A percentile compares a stretch with the other conserved stretches of the same genome.
phyloP scores from a whole-genome alignment of 2,797 vertebrate species.

The Passerculus sandwichensis region DNA sequence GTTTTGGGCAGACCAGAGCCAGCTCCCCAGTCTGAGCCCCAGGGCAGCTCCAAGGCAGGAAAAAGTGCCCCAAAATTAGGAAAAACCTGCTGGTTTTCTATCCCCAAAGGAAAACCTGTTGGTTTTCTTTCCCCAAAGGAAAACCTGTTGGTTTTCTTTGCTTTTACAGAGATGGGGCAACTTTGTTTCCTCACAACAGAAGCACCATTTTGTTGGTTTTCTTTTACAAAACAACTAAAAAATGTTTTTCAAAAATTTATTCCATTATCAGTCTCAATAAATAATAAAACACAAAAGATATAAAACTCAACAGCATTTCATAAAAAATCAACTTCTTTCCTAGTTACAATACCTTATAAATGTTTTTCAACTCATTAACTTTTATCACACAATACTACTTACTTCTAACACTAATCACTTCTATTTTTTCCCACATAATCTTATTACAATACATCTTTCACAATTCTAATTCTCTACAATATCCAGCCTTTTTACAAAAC shows the following conservation, averaged over 20 bases:
- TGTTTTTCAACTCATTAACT: not conserved
- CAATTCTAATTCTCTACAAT: not conserved
- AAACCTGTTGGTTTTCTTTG: not conserved
- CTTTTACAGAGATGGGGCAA: not conserved
- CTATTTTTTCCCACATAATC: not conserved
- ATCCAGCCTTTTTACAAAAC: not conserved
- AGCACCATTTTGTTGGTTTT: not conserved
- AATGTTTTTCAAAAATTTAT: not conserved
- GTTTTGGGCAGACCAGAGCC: not conserved
- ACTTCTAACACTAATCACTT: not conserved
- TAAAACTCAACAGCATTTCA: not conserved
- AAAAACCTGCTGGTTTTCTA: not conserved
- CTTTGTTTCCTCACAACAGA: not conserved
- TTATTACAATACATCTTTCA: not conserved
- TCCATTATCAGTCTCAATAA: not conserved
- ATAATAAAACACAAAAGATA: not conserved
- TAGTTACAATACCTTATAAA: not conserved
- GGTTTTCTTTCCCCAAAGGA: not conserved
- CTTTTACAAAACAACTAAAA: not conserved
- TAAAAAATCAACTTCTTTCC: not conserved
- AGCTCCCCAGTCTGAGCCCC: fast-evolving
- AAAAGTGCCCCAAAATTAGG: not conserved
- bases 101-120: not conserved
- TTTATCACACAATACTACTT: not conserved
- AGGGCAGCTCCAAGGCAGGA: not conserved